Percentiles rank a stretch among this genome's conserved stretches.
Evolutionary conservation across 1,140 invertebrate species (phyloP).

Genomic region (Amyelois transitella): DNA sequence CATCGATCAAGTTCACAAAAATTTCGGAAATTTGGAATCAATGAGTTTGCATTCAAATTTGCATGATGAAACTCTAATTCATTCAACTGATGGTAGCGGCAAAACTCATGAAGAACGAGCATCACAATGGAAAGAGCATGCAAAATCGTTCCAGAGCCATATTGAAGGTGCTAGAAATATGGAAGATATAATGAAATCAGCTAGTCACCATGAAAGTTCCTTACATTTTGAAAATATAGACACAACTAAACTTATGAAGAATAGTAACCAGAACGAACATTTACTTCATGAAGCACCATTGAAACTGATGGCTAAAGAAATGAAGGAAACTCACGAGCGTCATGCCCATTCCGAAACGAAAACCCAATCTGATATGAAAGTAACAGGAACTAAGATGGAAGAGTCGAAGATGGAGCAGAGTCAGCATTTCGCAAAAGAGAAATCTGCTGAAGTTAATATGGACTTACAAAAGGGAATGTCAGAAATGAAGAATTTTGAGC

Average conservation of each 20-base stretch:
- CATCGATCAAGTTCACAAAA: slow-evolving; percentile 39
- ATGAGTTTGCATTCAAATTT: slow-evolving; percentile 22
- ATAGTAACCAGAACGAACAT: background rate
- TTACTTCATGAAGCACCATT: background rate
- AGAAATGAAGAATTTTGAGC: background rate
- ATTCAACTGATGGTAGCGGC: background rate
- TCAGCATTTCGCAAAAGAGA: background rate
- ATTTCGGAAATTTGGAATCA: slow-evolving; percentile 42
- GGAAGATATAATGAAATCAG: slow-evolving; percentile 43
- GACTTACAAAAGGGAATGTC: background rate
- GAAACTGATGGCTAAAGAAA: background rate
- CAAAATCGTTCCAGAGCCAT: slow-evolving; percentile 42
- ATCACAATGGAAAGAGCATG: slow-evolving; percentile 49
- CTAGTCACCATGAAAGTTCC: background rate
- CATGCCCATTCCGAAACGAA: background rate
- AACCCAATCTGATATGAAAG: background rate
- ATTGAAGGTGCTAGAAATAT: slow-evolving; percentile 44
- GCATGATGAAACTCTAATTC: slow-evolving; percentile 12
- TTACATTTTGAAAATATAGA: background rate
- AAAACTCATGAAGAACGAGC: slow-evolving; percentile 38
- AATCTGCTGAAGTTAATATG: background rate
- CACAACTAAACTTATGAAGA: slow-evolving; percentile 2
- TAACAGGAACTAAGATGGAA: background rate
- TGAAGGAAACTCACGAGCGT: background rate
- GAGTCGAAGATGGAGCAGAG: background rate